phyloP scores from a whole-genome alignment of 2,113 vertebrate genomes.

The Collichthys lucidus region DNA sequence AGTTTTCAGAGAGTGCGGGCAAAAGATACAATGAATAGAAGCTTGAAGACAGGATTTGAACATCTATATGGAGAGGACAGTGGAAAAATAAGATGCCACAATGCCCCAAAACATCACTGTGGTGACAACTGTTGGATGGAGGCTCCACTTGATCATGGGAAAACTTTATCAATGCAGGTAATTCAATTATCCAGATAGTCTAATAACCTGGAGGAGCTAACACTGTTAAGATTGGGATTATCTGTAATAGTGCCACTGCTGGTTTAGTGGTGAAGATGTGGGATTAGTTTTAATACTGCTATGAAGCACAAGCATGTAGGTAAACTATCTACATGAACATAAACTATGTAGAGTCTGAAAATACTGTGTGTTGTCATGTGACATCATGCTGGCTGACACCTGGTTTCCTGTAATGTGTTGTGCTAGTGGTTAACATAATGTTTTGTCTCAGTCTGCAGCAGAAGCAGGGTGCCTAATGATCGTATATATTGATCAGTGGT shows the following conservation, averaged over 20 bases:
- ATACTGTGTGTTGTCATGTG: not conserved
- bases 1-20: not conserved
- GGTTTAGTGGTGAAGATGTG: not conserved
- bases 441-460: not conserved
- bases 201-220: not conserved
- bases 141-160: conserved; percentile 15
- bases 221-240: conserved; percentile 3
- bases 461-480: not conserved
- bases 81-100: conserved; percentile 16
- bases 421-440: not conserved
- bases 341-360: not conserved
- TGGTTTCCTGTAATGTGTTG: not conserved
- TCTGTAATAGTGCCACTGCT: not conserved
- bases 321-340: not conserved
- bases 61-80: not conserved
- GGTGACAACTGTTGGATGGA: conserved; percentile 16
- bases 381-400: not conserved
- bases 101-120: conserved; percentile 12
- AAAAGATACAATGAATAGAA: conserved; percentile 20
- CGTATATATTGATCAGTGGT: not conserved
- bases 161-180: conserved; percentile 56
- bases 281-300: not conserved
- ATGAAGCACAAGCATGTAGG: not conserved
- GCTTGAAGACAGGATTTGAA: conserved; percentile 9
- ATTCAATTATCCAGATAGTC: conserved; percentile 10